Evolutionary conservation across 1,140 invertebrate species (phyloP).

Genomic region (Drosophila burlai): DNA sequence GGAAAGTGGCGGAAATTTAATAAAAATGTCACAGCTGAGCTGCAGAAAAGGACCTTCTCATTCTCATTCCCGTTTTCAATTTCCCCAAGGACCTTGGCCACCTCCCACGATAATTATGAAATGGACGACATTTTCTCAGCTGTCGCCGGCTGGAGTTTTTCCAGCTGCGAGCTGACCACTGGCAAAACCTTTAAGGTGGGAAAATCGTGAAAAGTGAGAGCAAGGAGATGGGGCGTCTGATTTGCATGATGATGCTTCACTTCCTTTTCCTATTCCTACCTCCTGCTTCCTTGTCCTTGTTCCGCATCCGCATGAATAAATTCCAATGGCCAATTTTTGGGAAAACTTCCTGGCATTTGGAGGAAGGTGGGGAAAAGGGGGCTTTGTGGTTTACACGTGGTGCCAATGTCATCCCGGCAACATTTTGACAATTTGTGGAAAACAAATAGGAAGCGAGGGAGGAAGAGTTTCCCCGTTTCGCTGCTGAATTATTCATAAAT

Average conservation of each 20-base stretch:
- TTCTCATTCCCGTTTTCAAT: conserved; percentile 33
- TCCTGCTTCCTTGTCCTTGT: not conserved
- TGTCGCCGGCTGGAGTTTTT: conserved; percentile 43
- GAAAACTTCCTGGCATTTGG: conserved; percentile 34
- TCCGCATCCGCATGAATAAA: conserved; percentile 42
- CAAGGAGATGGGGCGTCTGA: conserved; percentile 10
- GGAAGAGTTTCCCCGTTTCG: conserved; percentile 8
- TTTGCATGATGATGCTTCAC: conserved; percentile 45
- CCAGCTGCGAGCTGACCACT: conserved; percentile 29
- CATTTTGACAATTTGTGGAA: conserved; percentile 57
- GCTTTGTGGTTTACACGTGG: conserved; percentile 46
- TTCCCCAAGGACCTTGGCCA: conserved; percentile 25
- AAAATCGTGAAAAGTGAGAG: conserved; percentile 10
- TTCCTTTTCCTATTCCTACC: not conserved
- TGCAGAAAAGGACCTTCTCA: conserved; percentile 20
- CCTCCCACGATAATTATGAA: conserved; percentile 66
- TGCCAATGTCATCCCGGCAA: conserved; percentile 39
- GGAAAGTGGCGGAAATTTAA: conserved; percentile 53
- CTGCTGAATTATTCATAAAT: conserved; percentile 65
- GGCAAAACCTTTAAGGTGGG: conserved; percentile 24
- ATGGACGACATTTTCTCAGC: conserved; percentile 54
- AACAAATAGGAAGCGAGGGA: conserved; percentile 35
- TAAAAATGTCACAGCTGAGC: conserved; percentile 69
- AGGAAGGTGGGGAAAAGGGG: not conserved
- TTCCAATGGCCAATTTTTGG: conserved; percentile 49